Percentiles rank a stretch among this genome's conserved stretches.
Evolutionary conservation across 2,888 invertebrate genomes (phyloP).

Genomic region (Parelbella ahira): DNA sequence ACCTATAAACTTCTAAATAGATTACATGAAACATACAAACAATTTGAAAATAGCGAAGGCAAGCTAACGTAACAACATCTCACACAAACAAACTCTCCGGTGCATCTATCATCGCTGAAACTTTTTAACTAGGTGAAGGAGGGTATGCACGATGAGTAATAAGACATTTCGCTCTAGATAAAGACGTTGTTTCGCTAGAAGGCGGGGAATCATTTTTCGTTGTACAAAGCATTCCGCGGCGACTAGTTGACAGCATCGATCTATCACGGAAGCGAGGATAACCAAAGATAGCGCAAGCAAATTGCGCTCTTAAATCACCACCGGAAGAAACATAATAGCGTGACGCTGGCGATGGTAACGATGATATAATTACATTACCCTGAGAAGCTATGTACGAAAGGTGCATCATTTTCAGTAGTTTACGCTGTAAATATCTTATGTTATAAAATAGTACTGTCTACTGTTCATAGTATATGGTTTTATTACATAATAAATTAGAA

Average conservation of each 20-base stretch:
- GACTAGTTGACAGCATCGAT: slow-evolving; percentile 49
- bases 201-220: slow-evolving; percentile 55
- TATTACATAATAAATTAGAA: too few relatives aligned
- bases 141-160: slow-evolving; percentile 41
- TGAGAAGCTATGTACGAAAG: slow-evolving; percentile 17
- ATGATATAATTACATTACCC: slow-evolving; percentile 21
- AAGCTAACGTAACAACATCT: too few relatives aligned
- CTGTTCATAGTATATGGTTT: too few relatives aligned
- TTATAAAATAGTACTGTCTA: too few relatives aligned
- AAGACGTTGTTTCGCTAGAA: slow-evolving; percentile 45
- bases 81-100: not conserved
- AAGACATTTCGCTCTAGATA: slow-evolving; percentile 47
- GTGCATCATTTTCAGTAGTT: slow-evolving; percentile 21
- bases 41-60: too few relatives aligned
- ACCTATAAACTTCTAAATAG: too few relatives aligned
- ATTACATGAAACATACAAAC: too few relatives aligned
- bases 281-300: slow-evolving; percentile 25
- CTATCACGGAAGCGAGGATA: slow-evolving; percentile 42
- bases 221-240: slow-evolving; percentile 38
- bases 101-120: slow-evolving; percentile 1
- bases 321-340: slow-evolving; percentile 10
- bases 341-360: not conserved
- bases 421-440: slow-evolving; percentile 9
- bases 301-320: slow-evolving; percentile 25
- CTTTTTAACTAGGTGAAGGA: slow-evolving; percentile 11